Conservation (phyloP, 2,888 invertebrate species). For the Zootermopsis nevadensis region DNA sequence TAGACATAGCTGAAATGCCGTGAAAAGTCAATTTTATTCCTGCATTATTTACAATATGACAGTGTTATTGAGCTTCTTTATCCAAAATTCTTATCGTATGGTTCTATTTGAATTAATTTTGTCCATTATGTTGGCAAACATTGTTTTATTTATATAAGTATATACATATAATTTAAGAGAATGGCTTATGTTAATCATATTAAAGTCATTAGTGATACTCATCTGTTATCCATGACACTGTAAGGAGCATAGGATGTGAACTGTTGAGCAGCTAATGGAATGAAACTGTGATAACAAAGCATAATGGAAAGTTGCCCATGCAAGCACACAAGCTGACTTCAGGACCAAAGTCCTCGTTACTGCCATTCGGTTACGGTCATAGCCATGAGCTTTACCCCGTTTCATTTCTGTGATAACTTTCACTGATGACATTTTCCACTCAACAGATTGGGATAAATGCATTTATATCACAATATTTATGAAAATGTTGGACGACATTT, state of each 20-base stretch:
- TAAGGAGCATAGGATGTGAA: not conserved
- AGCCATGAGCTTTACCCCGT: not conserved
- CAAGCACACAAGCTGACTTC: not conserved
- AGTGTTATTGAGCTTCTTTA: too few species aligned
- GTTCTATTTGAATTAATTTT: not conserved
- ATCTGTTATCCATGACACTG: not conserved
- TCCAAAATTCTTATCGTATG: too few species aligned
- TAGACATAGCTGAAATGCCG: not conserved
- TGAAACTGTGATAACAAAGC: not conserved
- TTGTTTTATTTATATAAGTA: not conserved
- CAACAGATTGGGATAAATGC: not conserved
- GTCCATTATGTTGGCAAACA: not conserved
- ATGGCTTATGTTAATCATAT: not conserved
- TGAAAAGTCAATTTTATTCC: not conserved
- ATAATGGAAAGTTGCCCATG: not conserved
- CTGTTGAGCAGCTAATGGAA: not conserved
- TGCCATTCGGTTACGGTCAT: not conserved
- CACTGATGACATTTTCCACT: constrained; percentile 6
- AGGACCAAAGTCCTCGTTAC: not conserved
- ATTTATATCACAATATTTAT: not conserved
- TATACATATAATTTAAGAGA: not conserved
- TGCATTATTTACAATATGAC: too few species aligned
- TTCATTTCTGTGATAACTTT: not conserved
- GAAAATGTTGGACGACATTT: not conserved
- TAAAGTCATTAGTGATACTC: not conserved